Base-by-base conservation (phyloP, 2,797 vertebrate species). In the Chelonia mydas region DNA sequence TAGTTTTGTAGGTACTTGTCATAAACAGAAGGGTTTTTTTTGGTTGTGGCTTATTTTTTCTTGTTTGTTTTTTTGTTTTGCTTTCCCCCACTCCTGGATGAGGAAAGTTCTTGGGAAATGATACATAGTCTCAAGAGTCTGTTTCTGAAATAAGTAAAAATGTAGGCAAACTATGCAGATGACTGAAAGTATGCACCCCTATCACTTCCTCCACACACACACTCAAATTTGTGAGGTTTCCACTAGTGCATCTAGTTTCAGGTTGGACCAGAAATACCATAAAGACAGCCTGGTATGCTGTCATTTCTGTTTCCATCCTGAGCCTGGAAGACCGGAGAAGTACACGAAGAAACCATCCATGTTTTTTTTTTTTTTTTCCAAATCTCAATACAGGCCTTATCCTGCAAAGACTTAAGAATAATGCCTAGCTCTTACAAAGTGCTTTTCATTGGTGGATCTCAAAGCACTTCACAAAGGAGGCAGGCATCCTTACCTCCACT, bases 271-370 rank as follows among this genome's bases (percentile, higher is more conserved):
- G 51, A 93, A 94, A 89, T 45, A 37, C n/a, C 72, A 83, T 2
- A 80, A 72, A 86, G n/a, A 33, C 74, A 89, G 28, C 1, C 0
- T 4, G 65, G 80, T 33, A 41, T 28, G 90, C 89, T 89, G 80
- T 25, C 45, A 41, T 9, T 37, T 9, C 7, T 49, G 2, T 53
- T 93, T 86, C 92, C 28, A 3, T 11, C 41, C 1, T 41, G 16
- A 2, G 6, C 54, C 0, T 0, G 11, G 25, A 61, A 88, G 25
- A 82, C 37, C 31, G 89, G n/a, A 68, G 57, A 59, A 51, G 61
- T 50, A 37, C 19, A 41, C 11, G 5, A 21, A 65, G 81, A 47
- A 83, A 37, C 23, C 61, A 81, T 7, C 27, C 7, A 65, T 80
- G 8, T 23, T 55, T 33, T 31, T 55, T n/a, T n/a, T n/a, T 23